Conservation (phyloP, 1,140 invertebrate genomes). For the Babylonia areolata region DNA sequence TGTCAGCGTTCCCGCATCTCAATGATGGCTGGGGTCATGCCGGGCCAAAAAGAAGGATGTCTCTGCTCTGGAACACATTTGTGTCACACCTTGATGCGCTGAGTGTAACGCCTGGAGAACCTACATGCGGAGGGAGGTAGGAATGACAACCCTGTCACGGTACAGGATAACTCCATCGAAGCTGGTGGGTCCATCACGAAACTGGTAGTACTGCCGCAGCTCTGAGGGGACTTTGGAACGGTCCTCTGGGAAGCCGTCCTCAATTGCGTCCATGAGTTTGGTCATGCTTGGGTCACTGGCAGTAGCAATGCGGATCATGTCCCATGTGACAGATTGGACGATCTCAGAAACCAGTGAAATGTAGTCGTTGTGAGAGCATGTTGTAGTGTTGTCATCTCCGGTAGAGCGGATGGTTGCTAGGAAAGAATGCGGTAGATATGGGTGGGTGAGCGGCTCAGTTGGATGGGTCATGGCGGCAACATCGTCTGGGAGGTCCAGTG, state of each 20-base stretch:
- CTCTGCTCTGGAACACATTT: constrained; percentile 52
- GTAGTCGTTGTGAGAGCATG: too few relatives aligned
- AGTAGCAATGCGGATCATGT: constrained; percentile 46
- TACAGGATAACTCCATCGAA: constrained; percentile 49
- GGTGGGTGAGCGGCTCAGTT: too few relatives aligned
- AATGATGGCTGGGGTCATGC: constrained; percentile 40
- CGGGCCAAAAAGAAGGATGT: too few relatives aligned
- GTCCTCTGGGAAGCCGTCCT: constrained; percentile 44
- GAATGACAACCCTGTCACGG: constrained; percentile 47
- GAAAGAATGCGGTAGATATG: too few relatives aligned
- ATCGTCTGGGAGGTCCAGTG: not conserved
- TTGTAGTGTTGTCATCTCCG: too few relatives aligned
- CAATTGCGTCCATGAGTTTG: constrained; percentile 39
- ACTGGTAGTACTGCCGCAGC: constrained; percentile 47
- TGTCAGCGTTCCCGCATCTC: constrained; percentile 30
- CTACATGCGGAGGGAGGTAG: too few relatives aligned
- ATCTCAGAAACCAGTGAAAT: not conserved
- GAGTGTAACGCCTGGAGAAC: too few relatives aligned
- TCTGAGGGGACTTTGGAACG: constrained; percentile 29
- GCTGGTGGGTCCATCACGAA: constrained; percentile 41
- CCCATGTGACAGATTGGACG: constrained; percentile 46
- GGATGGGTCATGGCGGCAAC: too few relatives aligned
- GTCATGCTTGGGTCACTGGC: constrained; percentile 43
- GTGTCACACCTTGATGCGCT: constrained; percentile 47
- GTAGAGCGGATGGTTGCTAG: too few relatives aligned